phyloP scores from a whole-genome alignment of 92 coral and sea anemone genomes.

The Actinernus sp. region DNA sequence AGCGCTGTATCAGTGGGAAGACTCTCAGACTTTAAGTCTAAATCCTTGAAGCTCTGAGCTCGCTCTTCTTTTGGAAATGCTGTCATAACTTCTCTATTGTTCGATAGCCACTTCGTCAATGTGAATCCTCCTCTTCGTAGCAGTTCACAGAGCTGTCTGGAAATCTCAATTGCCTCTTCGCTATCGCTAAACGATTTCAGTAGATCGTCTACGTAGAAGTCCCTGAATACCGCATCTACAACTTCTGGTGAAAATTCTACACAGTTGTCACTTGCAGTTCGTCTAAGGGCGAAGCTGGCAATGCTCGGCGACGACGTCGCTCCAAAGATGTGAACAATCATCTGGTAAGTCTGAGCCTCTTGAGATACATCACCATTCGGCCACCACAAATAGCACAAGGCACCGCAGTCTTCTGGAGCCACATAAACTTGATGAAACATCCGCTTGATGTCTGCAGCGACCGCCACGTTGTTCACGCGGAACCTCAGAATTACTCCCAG shows the following conservation, averaged over 20 bases:
- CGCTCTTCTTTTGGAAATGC: slow-evolving; percentile 61
- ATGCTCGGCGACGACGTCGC: slow-evolving; percentile 66
- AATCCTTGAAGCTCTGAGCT: slow-evolving; percentile 23
- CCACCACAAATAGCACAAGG: slow-evolving; percentile 78
- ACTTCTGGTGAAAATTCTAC: slow-evolving; percentile 32
- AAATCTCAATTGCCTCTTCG: slow-evolving; percentile 44
- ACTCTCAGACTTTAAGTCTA: slow-evolving; percentile 42
- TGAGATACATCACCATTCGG: slow-evolving; percentile 46
- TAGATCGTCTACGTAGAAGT: slow-evolving; percentile 62
- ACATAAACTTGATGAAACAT: too few relatives aligned
- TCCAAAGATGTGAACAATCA: slow-evolving; percentile 68
- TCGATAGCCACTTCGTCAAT: slow-evolving; percentile 76
- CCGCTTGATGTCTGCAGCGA: too few relatives aligned
- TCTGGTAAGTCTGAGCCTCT: slow-evolving; percentile 51
- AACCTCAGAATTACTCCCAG: slow-evolving; percentile 65
- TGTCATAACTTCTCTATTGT: slow-evolving; percentile 40
- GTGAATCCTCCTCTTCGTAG: slow-evolving; percentile 68
- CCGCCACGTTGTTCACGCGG: too few relatives aligned
- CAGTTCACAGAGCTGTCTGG: slow-evolving; percentile 49
- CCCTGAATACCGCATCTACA: slow-evolving; percentile 46
- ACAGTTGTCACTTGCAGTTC: slow-evolving; percentile 49
- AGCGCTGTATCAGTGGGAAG: slow-evolving; percentile 62
- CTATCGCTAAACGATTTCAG: slow-evolving; percentile 54
- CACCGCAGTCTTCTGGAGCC: slow-evolving; percentile 75
- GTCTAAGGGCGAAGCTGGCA: slow-evolving; percentile 51